These are phyloP conservation scores for Saiga tatarica DNA, from an alignment of 2,113 vertebrate genomes.

Conservation along the genomic window DNA sequence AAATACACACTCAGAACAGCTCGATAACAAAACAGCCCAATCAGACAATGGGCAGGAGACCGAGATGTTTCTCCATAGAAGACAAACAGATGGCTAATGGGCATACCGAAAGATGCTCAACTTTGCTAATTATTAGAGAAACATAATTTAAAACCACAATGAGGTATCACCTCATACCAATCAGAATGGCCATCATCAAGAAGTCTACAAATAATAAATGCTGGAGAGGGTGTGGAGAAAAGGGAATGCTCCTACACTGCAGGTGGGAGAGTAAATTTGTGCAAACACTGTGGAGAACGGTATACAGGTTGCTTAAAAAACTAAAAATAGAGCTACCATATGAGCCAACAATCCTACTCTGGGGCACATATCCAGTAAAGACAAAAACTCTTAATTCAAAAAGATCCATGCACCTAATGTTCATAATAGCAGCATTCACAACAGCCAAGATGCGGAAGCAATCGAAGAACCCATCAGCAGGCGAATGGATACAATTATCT, in stretches of 20 bases:
- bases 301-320: background rate
- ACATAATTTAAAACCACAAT: background rate
- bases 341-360: background rate
- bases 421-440: background rate
- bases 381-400: background rate
- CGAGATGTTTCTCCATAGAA: background rate
- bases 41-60: background rate
- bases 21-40: background rate
- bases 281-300: background rate
- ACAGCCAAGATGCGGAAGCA: background rate
- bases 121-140: background rate
- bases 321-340: background rate
- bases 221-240: background rate
- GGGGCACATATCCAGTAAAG: background rate
- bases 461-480: background rate
- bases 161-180: background rate
- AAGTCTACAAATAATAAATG: background rate
- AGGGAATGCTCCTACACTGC: background rate
- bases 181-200: background rate
- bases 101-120: background rate
- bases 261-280: background rate
- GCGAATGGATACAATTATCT: background rate
- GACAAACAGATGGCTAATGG: background rate
- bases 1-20: background rate
- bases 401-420: background rate